Conservation (phyloP, 1,140 invertebrate species). For the Amyelois transitella region DNA sequence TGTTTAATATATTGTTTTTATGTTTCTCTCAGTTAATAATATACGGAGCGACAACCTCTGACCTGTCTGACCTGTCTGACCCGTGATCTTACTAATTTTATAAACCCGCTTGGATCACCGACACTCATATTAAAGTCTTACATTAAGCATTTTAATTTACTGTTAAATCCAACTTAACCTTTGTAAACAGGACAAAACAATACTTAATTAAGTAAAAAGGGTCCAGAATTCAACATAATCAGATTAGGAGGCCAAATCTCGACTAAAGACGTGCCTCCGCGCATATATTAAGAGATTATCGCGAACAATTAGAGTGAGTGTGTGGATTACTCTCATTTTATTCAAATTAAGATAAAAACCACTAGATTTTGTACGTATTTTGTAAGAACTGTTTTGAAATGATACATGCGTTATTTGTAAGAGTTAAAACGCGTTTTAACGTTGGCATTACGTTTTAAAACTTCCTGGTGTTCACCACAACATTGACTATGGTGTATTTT, state of each 20-base stretch:
- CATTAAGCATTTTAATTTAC: too few species aligned
- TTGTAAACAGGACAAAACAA: background rate
- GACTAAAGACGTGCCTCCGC: background rate
- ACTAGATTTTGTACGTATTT: background rate
- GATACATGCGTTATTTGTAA: background rate
- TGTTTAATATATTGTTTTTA: too few species aligned
- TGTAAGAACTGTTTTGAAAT: background rate
- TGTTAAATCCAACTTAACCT: background rate
- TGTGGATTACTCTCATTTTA: constrained; percentile 5
- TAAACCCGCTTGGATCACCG: too few species aligned
- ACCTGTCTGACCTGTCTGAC: too few species aligned
- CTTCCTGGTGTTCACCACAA: too few species aligned
- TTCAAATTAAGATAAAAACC: constrained; percentile 1
- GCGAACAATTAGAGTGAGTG: constrained; percentile 14
- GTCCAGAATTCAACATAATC: constrained; percentile 4
- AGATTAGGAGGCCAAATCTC: constrained; percentile 3
- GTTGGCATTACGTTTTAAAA: too few species aligned
- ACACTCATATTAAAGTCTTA: too few species aligned
- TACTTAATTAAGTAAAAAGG: background rate
- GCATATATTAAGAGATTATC: constrained; percentile 18
- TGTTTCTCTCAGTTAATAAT: too few species aligned
- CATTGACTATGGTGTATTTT: too few species aligned
- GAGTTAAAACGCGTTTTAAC: too few species aligned
- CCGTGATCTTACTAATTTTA: too few species aligned
- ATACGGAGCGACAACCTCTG: too few species aligned